These are phyloP conservation scores for Tetropium fuscum DNA, from an alignment of 2,888 invertebrate species.

Conservation along the genomic window DNA sequence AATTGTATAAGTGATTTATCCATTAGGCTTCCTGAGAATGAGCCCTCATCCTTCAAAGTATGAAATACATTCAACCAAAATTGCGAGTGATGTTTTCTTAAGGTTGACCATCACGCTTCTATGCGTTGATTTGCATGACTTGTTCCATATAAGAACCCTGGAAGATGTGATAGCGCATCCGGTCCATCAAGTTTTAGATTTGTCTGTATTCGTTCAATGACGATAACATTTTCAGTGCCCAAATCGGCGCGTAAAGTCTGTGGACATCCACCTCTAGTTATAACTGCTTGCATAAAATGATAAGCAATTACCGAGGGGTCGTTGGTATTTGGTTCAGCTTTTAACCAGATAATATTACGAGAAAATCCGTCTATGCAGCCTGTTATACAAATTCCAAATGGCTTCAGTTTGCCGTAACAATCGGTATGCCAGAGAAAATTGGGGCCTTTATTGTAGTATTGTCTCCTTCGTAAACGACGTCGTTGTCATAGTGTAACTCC, in stretches of 20 bases:
- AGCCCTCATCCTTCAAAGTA: slow-evolving; percentile 25
- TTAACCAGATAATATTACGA: slow-evolving; percentile 34
- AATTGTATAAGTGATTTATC: slow-evolving; percentile 32
- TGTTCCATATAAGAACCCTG: slow-evolving; percentile 25
- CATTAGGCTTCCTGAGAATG: slow-evolving; percentile 25
- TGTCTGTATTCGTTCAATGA: slow-evolving; percentile 34
- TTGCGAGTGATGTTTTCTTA: slow-evolving; percentile 21
- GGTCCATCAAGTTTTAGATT: slow-evolving; percentile 11
- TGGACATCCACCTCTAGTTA: slow-evolving; percentile 24
- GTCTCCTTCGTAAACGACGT: slow-evolving; percentile 29
- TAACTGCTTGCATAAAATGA: slow-evolving; percentile 31
- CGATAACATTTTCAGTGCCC: slow-evolving; percentile 39
- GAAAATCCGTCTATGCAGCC: slow-evolving; percentile 35
- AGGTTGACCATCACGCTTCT: slow-evolving; percentile 27
- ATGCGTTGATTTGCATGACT: slow-evolving; percentile 26
- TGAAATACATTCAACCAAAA: slow-evolving; percentile 29
- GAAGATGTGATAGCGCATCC: neutral
- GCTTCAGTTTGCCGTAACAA: slow-evolving; percentile 38
- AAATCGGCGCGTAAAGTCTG: slow-evolving; percentile 33
- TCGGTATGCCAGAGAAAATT: slow-evolving; percentile 40
- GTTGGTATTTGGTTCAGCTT: slow-evolving; percentile 29
- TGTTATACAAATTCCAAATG: slow-evolving; percentile 33
- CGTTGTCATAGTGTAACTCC: slow-evolving; percentile 32
- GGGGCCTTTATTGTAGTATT: slow-evolving; percentile 35
- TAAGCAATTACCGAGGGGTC: slow-evolving; percentile 35